These are phyloP conservation scores for Zaprionus inermis DNA, from an alignment of 1,140 invertebrate species.

Conservation along the genomic window DNA sequence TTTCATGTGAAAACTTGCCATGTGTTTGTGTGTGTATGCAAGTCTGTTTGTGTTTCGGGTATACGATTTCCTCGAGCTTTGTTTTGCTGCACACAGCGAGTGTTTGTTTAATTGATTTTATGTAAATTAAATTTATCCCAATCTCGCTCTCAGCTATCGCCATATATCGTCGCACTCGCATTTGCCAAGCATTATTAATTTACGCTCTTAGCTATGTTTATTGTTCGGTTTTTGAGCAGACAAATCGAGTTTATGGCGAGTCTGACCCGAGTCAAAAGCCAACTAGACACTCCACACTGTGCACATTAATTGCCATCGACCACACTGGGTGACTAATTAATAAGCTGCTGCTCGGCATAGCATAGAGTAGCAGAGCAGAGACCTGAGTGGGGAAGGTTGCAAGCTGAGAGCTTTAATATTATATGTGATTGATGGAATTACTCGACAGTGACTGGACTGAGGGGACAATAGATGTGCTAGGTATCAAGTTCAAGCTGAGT, in stretches of 20 bases:
- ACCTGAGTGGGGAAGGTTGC: too few species aligned
- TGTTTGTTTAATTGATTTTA: slow-evolving; percentile 77
- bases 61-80: slow-evolving; percentile 20
- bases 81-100: slow-evolving; percentile 30
- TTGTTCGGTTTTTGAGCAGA: slow-evolving; percentile 49
- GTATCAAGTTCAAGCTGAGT: too few species aligned
- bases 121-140: slow-evolving; percentile 68
- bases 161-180: slow-evolving; percentile 36
- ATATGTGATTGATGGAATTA: background rate
- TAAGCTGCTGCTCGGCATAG: background rate
- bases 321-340: slow-evolving; percentile 56
- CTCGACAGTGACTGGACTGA: too few species aligned
- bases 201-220: slow-evolving; percentile 66
- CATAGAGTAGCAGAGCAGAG: background rate
- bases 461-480: too few species aligned
- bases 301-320: slow-evolving; percentile 63
- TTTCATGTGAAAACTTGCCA: slow-evolving; percentile 67
- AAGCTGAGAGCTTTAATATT: background rate
- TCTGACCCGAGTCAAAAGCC: background rate
- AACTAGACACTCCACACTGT: background rate
- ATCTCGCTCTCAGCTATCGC: slow-evolving; percentile 1
- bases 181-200: slow-evolving; percentile 60
- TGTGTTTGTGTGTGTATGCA: slow-evolving; percentile 15
- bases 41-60: slow-evolving; percentile 15
- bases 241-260: slow-evolving; percentile 39